A percentile compares a stretch with the other conserved stretches of the same genome.
Conservation (phyloP, 2,797 vertebrate genomes). For the Tolypeutes matacus region DNA sequence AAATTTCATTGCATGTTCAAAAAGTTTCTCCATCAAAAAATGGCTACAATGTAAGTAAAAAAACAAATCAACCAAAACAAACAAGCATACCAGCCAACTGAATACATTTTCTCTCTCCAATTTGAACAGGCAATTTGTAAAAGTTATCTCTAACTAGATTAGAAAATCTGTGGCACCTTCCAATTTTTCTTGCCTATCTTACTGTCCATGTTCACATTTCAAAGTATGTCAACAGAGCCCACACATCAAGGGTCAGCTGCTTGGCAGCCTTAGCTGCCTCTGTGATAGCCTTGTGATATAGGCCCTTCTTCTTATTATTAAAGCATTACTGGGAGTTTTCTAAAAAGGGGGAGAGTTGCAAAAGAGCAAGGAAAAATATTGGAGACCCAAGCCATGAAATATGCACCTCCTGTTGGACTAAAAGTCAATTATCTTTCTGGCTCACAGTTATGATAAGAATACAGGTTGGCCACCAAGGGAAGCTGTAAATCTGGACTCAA, state of each 20-base stretch:
- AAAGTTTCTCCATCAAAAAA: slow-evolving; percentile 82
- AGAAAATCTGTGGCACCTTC: no score
- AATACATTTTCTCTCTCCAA: no score
- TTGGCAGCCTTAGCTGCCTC: no score
- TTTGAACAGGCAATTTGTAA: no score
- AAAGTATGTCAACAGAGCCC: no score
- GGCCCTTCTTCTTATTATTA: slow-evolving; percentile 98
- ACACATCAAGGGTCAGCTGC: no score
- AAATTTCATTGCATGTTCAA: slow-evolving; percentile 84
- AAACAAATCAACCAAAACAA: neutral
- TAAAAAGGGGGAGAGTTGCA: slow-evolving; percentile 97
- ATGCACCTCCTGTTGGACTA: slow-evolving; percentile 96
- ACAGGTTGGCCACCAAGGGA: slow-evolving; percentile 99
- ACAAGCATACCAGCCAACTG: slow-evolving; percentile 87
- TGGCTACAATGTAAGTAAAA: slow-evolving; percentile 61
- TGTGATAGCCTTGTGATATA: no score
- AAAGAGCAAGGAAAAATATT: slow-evolving; percentile 96
- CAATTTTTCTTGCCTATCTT: no score
- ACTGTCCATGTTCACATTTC: no score
- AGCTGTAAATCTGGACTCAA: slow-evolving; percentile 99
- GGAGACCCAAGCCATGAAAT: slow-evolving; percentile 99
- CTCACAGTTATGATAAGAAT: slow-evolving; percentile 96
- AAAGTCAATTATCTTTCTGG: slow-evolving; percentile 94
- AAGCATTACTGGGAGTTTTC: slow-evolving; percentile 98
- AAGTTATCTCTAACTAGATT: no score